Conservation (phyloP, 2,797 vertebrate species). For the Gymnothorax reevesii region DNA sequence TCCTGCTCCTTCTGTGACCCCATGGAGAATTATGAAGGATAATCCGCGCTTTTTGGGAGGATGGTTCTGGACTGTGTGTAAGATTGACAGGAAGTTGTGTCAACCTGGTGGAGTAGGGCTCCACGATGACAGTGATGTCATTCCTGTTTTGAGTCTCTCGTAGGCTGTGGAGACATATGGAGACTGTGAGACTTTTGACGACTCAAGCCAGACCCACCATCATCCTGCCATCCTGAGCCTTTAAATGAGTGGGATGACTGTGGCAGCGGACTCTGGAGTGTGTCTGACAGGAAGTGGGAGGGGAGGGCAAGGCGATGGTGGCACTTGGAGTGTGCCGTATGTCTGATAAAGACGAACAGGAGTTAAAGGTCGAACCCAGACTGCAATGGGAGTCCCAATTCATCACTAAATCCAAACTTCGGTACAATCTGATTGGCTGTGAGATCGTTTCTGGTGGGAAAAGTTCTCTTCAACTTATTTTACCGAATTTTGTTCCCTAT, state of each 20-base stretch:
- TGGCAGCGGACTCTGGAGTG: background rate
- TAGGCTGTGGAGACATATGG: background rate
- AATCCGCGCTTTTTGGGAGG: background rate
- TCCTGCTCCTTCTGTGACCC: background rate
- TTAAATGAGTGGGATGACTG: background rate
- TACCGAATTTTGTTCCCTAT: background rate
- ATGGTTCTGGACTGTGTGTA: background rate
- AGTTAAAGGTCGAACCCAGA: background rate
- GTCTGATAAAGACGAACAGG: background rate
- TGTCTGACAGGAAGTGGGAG: constrained; percentile 10
- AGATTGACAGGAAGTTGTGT: background rate
- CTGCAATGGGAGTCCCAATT: background rate
- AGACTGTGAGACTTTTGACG: background rate
- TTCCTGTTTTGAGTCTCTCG: background rate
- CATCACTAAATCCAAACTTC: background rate
- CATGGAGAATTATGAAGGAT: background rate
- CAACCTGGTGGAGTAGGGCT: background rate
- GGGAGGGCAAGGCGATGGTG: background rate
- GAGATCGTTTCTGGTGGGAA: background rate
- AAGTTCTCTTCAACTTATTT: constrained; percentile 35
- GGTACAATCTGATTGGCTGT: background rate
- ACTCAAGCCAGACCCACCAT: background rate
- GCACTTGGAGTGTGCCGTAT: background rate
- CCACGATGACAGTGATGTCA: background rate
- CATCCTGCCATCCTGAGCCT: background rate